Conservation (phyloP, 2,888 invertebrate genomes). For the Mesoligia furuncula region DNA sequence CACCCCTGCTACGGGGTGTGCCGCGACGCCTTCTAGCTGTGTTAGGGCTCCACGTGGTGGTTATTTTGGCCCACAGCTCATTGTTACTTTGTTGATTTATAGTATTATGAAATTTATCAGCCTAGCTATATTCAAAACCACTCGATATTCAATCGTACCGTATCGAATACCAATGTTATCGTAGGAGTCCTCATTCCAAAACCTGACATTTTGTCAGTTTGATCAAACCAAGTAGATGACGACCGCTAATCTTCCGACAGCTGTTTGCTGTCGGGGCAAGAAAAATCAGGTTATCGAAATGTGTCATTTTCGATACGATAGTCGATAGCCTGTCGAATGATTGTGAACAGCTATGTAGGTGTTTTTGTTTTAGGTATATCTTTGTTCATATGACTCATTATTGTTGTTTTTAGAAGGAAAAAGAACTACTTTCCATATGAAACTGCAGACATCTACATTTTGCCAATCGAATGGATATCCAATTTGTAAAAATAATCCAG, state of each 20-base stretch:
- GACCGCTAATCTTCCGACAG: too few species aligned
- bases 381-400: slow-evolving; percentile 6
- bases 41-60: too few species aligned
- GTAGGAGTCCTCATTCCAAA: background rate
- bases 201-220: background rate
- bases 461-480: too few species aligned
- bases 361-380: background rate
- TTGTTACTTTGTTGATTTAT: background rate
- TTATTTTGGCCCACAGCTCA: background rate
- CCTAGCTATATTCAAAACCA: background rate
- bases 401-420: background rate
- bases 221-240: too few species aligned
- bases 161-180: background rate
- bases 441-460: too few species aligned
- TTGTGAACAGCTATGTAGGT: background rate
- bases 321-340: too few species aligned
- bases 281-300: too few species aligned
- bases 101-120: slow-evolving; percentile 5
- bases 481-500: background rate
- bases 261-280: too few species aligned
- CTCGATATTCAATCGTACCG: background rate
- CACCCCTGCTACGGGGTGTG: too few species aligned
- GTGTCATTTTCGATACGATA: too few species aligned
- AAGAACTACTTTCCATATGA: background rate
- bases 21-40: background rate